Base-by-base conservation (phyloP, 2,113 vertebrate genomes). In the Eulemur macaco region DNA sequence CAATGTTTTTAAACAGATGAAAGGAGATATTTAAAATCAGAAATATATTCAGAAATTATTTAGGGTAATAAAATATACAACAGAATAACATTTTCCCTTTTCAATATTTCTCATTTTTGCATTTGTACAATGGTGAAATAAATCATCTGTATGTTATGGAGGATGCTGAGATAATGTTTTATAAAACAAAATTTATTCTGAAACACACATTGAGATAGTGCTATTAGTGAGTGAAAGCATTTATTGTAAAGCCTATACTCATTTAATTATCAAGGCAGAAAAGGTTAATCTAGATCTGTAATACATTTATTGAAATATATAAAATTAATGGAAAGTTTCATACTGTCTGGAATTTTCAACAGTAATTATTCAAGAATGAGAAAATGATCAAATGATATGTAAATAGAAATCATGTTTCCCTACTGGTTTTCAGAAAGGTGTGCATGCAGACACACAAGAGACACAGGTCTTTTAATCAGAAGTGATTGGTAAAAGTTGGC, bases 401-500 rank as follows among this genome's bases (percentile, higher is more conserved):
- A 91, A 92, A 93, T 39, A 68, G n/a, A 9, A 69, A 27, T 0
- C 1, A 27, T 37, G 6, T 23, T 66, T 93, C 34, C 58, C 15
- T 92, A n/a, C 42, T 69, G 13, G 52, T 54, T 80, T 95, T 34
- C 2, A 80, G 5, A 82, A 60, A 58, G 29, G 58, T 66, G 1
- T 52, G 15, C 89, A 63, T 6, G 0, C 34, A 58, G 60, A 68
- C 39, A 85, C 37, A 63, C 12, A n/a, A 56, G 17, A 0, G 21
- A 81, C 14, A 25, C 1, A 83, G 34, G 39, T 18, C 80, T 86
- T 94, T 95, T 87, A 94, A 96, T 94, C 47, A 89, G 64, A 92
- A 87, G n/a, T 94, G n/a, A 90, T 81, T 58, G 47, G 34, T 80
- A 90, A 83, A 66, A 76, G 60, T 95, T 96, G 88, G 8, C 69